These are phyloP conservation scores for Eustalomyia histrio DNA, from an alignment of 2,888 invertebrate genomes.

Conservation along the genomic window DNA sequence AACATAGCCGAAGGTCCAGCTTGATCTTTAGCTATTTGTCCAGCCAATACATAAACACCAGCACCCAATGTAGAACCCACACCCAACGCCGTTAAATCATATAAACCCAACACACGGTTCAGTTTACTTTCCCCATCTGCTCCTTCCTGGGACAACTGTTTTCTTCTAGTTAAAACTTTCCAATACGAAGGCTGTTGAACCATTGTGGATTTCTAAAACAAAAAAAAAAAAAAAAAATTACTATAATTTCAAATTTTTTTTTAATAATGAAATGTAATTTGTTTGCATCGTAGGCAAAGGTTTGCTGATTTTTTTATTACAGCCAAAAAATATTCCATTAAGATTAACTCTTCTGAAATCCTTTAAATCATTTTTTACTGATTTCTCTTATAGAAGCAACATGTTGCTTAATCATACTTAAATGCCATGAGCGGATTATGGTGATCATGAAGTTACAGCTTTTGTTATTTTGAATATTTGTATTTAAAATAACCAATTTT, in stretches of 20 bases:
- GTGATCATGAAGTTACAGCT: too few species aligned
- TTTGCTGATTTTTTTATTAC: too few species aligned
- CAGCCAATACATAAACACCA: slow-evolving; percentile 92
- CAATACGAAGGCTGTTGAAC: slow-evolving; percentile 74
- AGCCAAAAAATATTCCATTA: too few species aligned
- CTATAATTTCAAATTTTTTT: background rate
- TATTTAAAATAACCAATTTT: too few species aligned
- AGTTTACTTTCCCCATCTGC: slow-evolving; percentile 74
- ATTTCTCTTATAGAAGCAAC: background rate
- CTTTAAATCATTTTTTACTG: background rate
- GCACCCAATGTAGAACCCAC: slow-evolving; percentile 91
- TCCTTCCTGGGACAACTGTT: slow-evolving; percentile 71
- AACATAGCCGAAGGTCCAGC: slow-evolving; percentile 93
- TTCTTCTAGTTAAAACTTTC: slow-evolving; percentile 78
- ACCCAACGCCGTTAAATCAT: slow-evolving; percentile 89
- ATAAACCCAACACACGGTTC: slow-evolving; percentile 76
- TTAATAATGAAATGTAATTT: background rate
- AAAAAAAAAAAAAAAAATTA: background rate
- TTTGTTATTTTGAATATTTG: too few species aligned
- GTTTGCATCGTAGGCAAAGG: background rate
- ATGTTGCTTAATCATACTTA: too few species aligned
- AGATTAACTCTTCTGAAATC: too few species aligned
- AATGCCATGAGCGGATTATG: too few species aligned
- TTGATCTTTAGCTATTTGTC: slow-evolving; percentile 86
- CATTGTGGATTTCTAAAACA: slow-evolving; percentile 65